A percentile compares a stretch with the other conserved stretches of the same genome.
phyloP scores from a whole-genome alignment of 2,113 vertebrate genomes.

The Bujurquina vittata region DNA sequence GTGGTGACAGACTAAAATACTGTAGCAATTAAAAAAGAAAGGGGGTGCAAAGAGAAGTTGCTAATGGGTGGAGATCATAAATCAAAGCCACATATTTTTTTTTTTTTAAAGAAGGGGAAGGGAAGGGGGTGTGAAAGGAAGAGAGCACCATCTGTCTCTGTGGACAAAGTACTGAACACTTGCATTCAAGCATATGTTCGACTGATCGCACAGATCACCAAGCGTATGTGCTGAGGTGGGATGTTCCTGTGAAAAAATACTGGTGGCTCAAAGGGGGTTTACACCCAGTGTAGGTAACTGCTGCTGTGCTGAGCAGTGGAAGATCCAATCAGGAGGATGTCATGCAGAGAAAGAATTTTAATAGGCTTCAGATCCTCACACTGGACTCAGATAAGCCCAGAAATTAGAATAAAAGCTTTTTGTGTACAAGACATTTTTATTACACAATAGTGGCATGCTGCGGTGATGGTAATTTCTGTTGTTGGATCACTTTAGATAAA shows the following conservation, averaged over 20 bases:
- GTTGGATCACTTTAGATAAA: too few species aligned
- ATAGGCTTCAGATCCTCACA: slow-evolving; percentile 4
- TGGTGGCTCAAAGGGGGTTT: slow-evolving; percentile 36
- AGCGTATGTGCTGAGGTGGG: slow-evolving; percentile 52
- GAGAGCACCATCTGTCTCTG: slow-evolving; percentile 49
- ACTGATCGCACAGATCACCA: slow-evolving; percentile 51
- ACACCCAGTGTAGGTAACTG: slow-evolving; percentile 31
- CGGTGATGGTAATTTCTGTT: too few species aligned
- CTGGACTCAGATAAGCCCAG: slow-evolving; percentile 1
- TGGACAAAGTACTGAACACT: slow-evolving; percentile 35
- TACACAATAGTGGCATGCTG: neutral
- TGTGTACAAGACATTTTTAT: neutral
- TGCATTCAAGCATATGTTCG: slow-evolving; percentile 44
- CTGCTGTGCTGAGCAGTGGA: slow-evolving; percentile 24
- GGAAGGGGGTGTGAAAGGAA: neutral
- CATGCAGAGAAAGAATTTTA: neutral
- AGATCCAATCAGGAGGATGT: slow-evolving; percentile 13
- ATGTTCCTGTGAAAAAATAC: slow-evolving; percentile 50
- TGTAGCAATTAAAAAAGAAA: slow-evolving; percentile 26
- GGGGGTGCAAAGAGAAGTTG: slow-evolving; percentile 8
- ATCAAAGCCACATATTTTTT: slow-evolving; percentile 18
- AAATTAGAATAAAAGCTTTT: slow-evolving; percentile 3
- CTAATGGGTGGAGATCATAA: slow-evolving; percentile 28
- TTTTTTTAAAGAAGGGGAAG: neutral
- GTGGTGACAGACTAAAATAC: slow-evolving; percentile 22